Evolutionary conservation across 2,113 vertebrate genomes (phyloP), one percentile per base, ranked within the genome.

Genomic region (Trichomycterus rosablanca): DNA sequence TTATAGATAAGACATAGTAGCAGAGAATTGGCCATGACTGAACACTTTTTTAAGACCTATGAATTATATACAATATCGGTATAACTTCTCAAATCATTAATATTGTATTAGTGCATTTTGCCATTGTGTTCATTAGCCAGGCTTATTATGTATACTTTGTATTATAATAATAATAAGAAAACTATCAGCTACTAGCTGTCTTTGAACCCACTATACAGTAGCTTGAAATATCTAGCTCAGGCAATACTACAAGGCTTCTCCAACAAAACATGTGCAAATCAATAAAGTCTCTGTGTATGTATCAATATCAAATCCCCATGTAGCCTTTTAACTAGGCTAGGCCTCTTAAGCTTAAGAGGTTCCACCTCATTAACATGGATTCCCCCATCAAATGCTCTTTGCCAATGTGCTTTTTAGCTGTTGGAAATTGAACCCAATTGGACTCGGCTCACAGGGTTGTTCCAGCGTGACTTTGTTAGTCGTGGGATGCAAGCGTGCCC

Each of bases 361-460:
- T 35, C 60, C 81, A 82, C 75, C 76, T 79, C 77, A 77, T 83
- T 83, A 84, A 84, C 76, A 83, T 81, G 53, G 77, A 85, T 83
- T 82, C 74, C 68, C 64, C 80, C 68, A 78, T 80, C 75, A 78
- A 37, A 26, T 16, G 12, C 28, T 63, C 61, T 78, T 46, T 62
- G 58, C 46, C 62, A 66, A 20, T 43, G 22, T 37, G 24, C 40
- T 44, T 37, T 46, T 49, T 52, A 24, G 46, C 50, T 51, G 44
- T 50, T 56, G 49, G 40, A 65, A 57, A 53, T 32, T 30, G 26
- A 30, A 30, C 7, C 32, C 59, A 57, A 53, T 32, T 14, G 32
- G 32, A 19, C 18, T 39, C 12, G 40, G 4, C 50, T 19, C 15
- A 16, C 23, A 45, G n/a, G 35, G 16, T 35, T 54, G 16, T 15